Evolutionary conservation across 2,797 vertebrate genomes (phyloP).

Genomic region (Allobates femoralis): DNA sequence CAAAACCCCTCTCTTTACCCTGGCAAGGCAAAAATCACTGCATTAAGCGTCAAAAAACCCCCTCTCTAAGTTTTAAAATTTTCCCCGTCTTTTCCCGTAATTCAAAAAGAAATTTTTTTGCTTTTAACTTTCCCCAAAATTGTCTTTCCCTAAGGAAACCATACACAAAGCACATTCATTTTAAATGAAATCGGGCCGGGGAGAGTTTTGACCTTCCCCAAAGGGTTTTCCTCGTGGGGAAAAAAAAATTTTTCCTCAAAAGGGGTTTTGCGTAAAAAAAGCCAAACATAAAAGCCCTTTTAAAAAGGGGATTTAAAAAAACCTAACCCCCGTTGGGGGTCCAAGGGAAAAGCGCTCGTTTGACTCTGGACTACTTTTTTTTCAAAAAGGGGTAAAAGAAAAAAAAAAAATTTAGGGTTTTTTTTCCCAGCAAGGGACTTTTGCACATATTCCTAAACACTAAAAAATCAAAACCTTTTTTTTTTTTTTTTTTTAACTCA

Average conservation of each 20-base stretch:
- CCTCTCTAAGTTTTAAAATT: slow-evolving; percentile 59
- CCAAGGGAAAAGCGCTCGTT: slow-evolving; percentile 51
- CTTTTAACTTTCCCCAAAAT: slow-evolving; percentile 37
- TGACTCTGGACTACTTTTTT: slow-evolving; percentile 58
- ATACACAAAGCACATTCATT: slow-evolving; percentile 56
- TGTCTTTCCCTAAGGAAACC: slow-evolving; percentile 53
- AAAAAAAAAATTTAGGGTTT: slow-evolving; percentile 59
- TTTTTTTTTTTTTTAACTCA: too few species aligned
- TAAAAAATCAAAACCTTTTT: slow-evolving; percentile 45
- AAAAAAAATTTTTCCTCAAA: slow-evolving; percentile 56
- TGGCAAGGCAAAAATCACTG: slow-evolving; percentile 49
- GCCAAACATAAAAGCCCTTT: slow-evolving; percentile 60
- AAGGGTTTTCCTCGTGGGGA: slow-evolving; percentile 54
- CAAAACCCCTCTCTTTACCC: slow-evolving; percentile 56
- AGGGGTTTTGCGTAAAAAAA: slow-evolving; percentile 48
- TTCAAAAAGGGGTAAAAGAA: slow-evolving; percentile 24
- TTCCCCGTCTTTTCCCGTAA: slow-evolving; percentile 51
- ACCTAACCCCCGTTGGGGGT: slow-evolving; percentile 44
- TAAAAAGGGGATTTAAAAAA: slow-evolving; percentile 59
- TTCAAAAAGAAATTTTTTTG: slow-evolving; percentile 45
- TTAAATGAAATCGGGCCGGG: slow-evolving; percentile 52
- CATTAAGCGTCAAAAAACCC: slow-evolving; percentile 63
- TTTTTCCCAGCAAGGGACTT: slow-evolving; percentile 32
- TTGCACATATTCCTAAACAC: slow-evolving; percentile 58
- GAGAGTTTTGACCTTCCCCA: slow-evolving; percentile 55